phyloP scores from a whole-genome alignment of 2,113 vertebrate genomes.

The Nerophis lumbriciformis region DNA sequence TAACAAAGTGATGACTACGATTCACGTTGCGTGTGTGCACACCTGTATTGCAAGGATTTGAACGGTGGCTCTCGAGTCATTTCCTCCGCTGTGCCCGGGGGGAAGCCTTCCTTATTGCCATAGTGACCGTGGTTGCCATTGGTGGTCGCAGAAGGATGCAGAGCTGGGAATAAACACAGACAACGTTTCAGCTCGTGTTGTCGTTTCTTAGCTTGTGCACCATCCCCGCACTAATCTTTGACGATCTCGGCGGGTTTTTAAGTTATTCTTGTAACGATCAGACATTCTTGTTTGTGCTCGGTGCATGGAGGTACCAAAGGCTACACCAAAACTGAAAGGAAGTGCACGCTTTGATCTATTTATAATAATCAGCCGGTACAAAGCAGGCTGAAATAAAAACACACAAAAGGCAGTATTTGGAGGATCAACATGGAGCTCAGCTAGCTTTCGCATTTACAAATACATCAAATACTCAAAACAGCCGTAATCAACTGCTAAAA shows the following conservation, averaged over 20 bases:
- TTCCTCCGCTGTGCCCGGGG: constrained; percentile 34
- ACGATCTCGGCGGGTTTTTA: too few species aligned
- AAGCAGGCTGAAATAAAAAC: not conserved
- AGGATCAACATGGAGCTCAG: constrained; percentile 11
- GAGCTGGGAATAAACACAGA: constrained; percentile 21
- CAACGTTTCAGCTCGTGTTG: not conserved
- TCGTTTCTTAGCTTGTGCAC: not conserved
- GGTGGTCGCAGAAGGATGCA: not conserved
- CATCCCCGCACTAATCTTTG: not conserved
- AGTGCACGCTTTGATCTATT: not conserved
- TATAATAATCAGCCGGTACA: constrained; percentile 6
- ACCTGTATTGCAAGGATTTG: constrained; percentile 35
- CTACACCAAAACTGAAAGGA: not conserved
- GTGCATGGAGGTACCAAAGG: not conserved
- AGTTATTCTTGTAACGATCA: not conserved
- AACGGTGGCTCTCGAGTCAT: constrained; percentile 33
- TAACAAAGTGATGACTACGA: too few species aligned
- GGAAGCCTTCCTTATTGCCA: constrained; percentile 40
- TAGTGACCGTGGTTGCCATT: constrained; percentile 36
- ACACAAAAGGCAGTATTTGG: not conserved
- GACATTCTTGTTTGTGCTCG: not conserved
- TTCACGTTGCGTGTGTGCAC: not conserved
- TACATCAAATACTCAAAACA: not conserved
- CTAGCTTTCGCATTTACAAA: not conserved
- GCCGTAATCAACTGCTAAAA: not conserved